Conservation (phyloP, 2,797 vertebrate species). For the Cetoscarus ocellatus region DNA sequence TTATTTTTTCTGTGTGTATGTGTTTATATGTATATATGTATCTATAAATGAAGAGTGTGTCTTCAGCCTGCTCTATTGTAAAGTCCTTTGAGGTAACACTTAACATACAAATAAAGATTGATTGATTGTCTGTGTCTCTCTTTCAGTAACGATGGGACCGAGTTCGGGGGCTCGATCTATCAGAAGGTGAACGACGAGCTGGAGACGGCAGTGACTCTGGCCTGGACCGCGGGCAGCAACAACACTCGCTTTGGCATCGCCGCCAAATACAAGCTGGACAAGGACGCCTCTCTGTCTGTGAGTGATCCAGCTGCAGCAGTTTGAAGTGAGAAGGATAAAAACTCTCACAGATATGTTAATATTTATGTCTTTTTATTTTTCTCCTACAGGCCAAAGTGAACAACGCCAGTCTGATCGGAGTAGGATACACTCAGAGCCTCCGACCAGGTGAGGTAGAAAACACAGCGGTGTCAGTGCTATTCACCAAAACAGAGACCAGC, state of each 20-base stretch:
- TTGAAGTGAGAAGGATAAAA: too few species aligned
- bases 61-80: too few species aligned
- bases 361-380: too few species aligned
- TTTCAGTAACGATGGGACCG: slow-evolving; percentile 93
- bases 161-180: slow-evolving; percentile 97
- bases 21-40: too few species aligned
- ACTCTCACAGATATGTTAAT: too few species aligned
- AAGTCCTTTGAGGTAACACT: too few species aligned
- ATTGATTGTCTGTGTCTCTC: not conserved
- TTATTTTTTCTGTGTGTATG: too few species aligned
- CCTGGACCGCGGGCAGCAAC: slow-evolving; percentile 98
- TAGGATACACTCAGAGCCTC: slow-evolving; percentile 93
- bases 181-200: slow-evolving; percentile 93
- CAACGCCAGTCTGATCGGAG: slow-evolving; percentile 95
- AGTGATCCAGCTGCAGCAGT: slow-evolving; percentile 19
- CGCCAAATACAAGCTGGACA: slow-evolving; percentile 93
- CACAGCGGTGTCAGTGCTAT: too few species aligned
- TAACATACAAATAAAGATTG: too few species aligned
- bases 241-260: slow-evolving; percentile 97
- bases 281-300: slow-evolving; percentile 90
- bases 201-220: slow-evolving; percentile 94
- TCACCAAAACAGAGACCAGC: too few species aligned
- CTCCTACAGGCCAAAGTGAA: slow-evolving; percentile 92
- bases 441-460: slow-evolving; percentile 85
- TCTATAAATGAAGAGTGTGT: too few species aligned